These are phyloP conservation scores for Andrena praecox DNA, from an alignment of 2,888 invertebrate species.

Conservation along the genomic window DNA sequence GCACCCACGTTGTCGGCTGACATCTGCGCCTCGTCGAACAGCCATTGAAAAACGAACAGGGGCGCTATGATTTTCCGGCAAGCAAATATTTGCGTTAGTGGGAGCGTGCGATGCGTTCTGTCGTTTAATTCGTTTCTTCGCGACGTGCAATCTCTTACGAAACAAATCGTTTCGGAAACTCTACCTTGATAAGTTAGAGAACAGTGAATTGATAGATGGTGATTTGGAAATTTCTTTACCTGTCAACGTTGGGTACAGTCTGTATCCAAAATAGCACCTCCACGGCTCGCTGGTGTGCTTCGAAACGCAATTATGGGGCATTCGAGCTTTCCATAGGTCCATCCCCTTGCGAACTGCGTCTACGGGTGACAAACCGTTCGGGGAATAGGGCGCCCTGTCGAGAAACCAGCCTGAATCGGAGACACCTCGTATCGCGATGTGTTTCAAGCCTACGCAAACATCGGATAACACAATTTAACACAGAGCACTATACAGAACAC, in stretches of 20 bases:
- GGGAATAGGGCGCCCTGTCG: constrained; percentile 92
- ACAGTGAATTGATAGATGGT: not conserved
- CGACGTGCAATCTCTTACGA: not conserved
- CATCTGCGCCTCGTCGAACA: constrained; percentile 98
- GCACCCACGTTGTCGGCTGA: constrained; percentile 96
- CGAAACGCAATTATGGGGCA: constrained; percentile 91
- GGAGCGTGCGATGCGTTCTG: not conserved
- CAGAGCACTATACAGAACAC: not conserved
- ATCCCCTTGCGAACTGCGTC: constrained; percentile 91
- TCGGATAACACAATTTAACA: not conserved
- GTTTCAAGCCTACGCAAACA: constrained; percentile 79
- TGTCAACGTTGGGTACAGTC: constrained; percentile 93
- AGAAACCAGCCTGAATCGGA: constrained; percentile 98
- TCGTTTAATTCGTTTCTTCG: not conserved
- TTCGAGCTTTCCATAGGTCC: constrained; percentile 91
- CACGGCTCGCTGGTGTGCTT: constrained; percentile 91
- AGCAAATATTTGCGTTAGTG: constrained; percentile 30
- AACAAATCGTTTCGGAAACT: not conserved
- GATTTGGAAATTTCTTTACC: constrained; percentile 85
- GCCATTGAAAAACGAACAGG: constrained; percentile 97
- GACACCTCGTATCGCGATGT: constrained; percentile 92
- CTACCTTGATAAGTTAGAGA: no score
- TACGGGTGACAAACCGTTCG: constrained; percentile 87
- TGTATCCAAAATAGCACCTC: constrained; percentile 97
- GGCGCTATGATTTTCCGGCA: constrained; percentile 88